Percentiles rank a stretch among this genome's conserved stretches.
Evolutionary conservation across 2,888 invertebrate species (phyloP).

Genomic region (Andricus quercusramuli): DNA sequence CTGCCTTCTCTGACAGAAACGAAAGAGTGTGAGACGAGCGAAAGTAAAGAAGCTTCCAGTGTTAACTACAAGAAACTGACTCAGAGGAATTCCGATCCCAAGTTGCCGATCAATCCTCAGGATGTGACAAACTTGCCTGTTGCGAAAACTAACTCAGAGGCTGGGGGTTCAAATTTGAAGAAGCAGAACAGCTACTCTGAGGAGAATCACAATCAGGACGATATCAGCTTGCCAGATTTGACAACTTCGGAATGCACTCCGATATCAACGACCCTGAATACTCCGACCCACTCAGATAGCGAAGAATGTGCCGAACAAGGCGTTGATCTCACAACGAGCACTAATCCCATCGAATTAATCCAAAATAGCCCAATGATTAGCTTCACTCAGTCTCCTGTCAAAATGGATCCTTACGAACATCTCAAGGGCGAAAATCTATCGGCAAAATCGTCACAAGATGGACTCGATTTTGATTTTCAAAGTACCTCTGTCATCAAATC

Average conservation of each 20-base stretch:
- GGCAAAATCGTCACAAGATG: constrained; percentile 57
- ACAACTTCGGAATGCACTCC: constrained; percentile 74
- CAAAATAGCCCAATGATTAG: constrained; percentile 74
- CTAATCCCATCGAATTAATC: constrained; percentile 75
- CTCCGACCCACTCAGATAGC: constrained; percentile 75
- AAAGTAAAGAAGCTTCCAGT: constrained; percentile 19
- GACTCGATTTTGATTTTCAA: constrained; percentile 67
- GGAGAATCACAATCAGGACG: constrained; percentile 74
- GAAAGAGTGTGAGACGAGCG: not conserved
- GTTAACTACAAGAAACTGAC: constrained; percentile 22
- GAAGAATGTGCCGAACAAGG: constrained; percentile 72
- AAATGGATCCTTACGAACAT: constrained; percentile 67
- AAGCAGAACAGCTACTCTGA: constrained; percentile 53
- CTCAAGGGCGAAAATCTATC: constrained; percentile 55
- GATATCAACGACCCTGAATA: constrained; percentile 75
- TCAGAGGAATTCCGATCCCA: not conserved
- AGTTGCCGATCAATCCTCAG: constrained; percentile 12
- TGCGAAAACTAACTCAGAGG: constrained; percentile 3
- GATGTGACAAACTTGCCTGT: constrained; percentile 21
- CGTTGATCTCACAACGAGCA: constrained; percentile 61
- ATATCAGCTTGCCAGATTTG: constrained; percentile 74
- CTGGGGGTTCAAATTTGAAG: not conserved
- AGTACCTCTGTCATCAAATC: constrained; percentile 41
- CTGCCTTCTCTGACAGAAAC: constrained; percentile 13
- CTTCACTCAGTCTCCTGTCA: constrained; percentile 72